Evolutionary conservation across 2,113 vertebrate genomes (phyloP).

Genomic region (Saguinus imperator): DNA sequence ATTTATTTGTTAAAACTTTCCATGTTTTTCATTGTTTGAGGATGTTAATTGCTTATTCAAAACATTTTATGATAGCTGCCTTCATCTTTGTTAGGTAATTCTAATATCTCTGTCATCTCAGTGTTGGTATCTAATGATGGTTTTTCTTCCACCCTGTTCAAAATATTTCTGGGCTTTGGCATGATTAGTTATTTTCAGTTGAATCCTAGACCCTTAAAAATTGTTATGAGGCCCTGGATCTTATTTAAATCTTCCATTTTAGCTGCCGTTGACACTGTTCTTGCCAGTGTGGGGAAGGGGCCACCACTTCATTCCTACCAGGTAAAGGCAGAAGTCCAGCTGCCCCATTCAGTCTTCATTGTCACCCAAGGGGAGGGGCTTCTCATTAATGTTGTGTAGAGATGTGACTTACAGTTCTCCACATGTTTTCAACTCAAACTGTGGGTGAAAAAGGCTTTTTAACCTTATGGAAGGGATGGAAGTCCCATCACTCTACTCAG

Average conservation of each 20-base stretch:
- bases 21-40: background rate
- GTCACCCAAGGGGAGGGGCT: background rate
- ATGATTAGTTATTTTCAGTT: background rate
- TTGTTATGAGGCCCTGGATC: background rate
- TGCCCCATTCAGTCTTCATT: background rate
- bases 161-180: background rate
- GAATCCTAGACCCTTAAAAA: background rate
- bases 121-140: background rate
- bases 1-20: background rate
- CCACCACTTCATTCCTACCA: background rate
- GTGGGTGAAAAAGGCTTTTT: background rate
- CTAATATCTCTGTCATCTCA: background rate
- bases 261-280: background rate
- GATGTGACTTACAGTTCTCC: background rate
- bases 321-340: background rate
- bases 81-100: background rate
- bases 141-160: background rate
- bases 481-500: background rate
- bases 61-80: background rate
- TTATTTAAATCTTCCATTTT: background rate
- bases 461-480: background rate
- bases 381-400: background rate
- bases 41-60: background rate
- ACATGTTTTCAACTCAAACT: background rate
- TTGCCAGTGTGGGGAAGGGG: background rate